phyloP scores from a whole-genome alignment of 2,888 invertebrate genomes.

The Colostygia pectinataria region DNA sequence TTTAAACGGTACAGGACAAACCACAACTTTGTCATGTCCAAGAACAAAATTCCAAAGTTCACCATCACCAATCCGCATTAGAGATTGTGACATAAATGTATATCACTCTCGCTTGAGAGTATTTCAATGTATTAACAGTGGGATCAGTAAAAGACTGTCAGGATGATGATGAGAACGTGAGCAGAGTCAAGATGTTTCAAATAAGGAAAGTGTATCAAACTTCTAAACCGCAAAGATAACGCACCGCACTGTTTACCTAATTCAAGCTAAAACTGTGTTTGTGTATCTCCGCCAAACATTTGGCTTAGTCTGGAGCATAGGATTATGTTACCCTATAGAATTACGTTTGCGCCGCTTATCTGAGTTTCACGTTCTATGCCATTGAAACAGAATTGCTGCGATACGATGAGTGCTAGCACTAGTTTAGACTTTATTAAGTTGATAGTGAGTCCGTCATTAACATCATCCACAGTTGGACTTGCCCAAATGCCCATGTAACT shows the following conservation, averaged over 20 bases:
- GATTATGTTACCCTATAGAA: slow-evolving; percentile 20
- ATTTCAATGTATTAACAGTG: too few species aligned
- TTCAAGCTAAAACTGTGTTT: slow-evolving; percentile 13
- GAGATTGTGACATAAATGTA: too few species aligned
- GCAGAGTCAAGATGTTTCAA: slow-evolving; percentile 10
- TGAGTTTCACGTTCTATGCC: slow-evolving; percentile 5
- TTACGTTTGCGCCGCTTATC: slow-evolving; percentile 22
- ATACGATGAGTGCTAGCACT: not conserved
- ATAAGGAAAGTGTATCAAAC: slow-evolving; percentile 5
- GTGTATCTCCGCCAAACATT: slow-evolving; percentile 19
- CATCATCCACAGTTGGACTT: too few species aligned
- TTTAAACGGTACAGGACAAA: too few species aligned
- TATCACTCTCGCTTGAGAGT: too few species aligned
- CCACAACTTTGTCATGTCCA: too few species aligned
- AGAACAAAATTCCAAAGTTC: too few species aligned
- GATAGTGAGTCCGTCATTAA: not conserved
- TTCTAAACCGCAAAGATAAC: slow-evolving; percentile 13
- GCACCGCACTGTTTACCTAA: slow-evolving; percentile 3
- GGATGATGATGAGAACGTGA: too few species aligned
- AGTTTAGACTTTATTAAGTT: not conserved
- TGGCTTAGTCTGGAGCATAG: slow-evolving; percentile 10
- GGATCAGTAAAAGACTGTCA: too few species aligned
- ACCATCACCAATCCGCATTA: too few species aligned
- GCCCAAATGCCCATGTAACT: too few species aligned
- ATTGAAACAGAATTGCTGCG: slow-evolving; percentile 2